Conservation (phyloP, 1,140 invertebrate genomes). For the Caenorhabditis tropicalis region DNA sequence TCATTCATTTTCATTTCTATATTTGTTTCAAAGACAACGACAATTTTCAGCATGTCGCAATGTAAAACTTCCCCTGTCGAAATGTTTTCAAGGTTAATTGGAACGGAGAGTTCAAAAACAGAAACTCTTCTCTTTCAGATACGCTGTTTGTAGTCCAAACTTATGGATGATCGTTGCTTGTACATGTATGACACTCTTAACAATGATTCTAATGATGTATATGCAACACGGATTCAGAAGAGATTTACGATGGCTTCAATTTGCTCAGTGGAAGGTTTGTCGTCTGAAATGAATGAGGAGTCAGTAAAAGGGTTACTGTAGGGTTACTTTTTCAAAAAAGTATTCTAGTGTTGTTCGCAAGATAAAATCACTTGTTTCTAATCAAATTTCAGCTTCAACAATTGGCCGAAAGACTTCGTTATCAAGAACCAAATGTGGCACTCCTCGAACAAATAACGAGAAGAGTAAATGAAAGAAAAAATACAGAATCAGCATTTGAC, state of each 20-base stretch:
- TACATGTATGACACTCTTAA: conserved; percentile 24
- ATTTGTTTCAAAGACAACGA: too few species aligned
- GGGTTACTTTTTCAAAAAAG: too few species aligned
- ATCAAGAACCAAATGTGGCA: conserved; percentile 10
- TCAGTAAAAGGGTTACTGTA: too few species aligned
- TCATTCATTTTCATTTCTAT: too few species aligned
- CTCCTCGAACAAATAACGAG: conserved; percentile 14
- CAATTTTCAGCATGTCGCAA: not conserved
- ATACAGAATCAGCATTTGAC: not conserved
- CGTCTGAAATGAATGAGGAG: too few species aligned
- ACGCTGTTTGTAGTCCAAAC: conserved; percentile 5
- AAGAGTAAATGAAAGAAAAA: conserved; percentile 17
- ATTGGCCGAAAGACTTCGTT: conserved; percentile 1
- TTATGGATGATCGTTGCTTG: conserved; percentile 30
- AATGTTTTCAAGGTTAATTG: not conserved
- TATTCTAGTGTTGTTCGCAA: too few species aligned
- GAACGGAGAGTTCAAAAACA: not conserved
- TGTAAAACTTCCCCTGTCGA: not conserved
- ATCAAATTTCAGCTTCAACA: not conserved
- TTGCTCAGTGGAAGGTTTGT: conserved; percentile 21
- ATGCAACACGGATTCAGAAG: conserved; percentile 5
- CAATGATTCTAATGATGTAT: conserved; percentile 25
- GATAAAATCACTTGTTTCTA: too few species aligned
- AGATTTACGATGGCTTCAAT: not conserved
- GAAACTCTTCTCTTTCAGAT: not conserved